These are phyloP conservation scores for Drosophila bipectinata DNA, from an alignment of 1,140 invertebrate genomes.

Conservation along the genomic window DNA sequence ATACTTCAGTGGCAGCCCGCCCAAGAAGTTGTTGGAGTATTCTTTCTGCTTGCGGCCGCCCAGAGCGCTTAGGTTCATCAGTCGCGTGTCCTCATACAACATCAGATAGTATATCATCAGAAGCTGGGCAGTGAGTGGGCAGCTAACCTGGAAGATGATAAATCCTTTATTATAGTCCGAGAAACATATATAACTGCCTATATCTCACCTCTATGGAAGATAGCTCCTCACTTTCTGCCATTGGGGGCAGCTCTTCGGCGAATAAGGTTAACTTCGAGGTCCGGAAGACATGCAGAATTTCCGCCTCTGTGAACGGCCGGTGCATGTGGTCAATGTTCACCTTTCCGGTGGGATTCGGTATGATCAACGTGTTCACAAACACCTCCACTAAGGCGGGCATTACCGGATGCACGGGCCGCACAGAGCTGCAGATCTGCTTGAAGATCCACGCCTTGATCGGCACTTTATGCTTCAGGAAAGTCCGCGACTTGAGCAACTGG, in stretches of 20 bases:
- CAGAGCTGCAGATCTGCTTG: constrained; percentile 94
- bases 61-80: constrained; percentile 90
- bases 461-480: constrained; percentile 98
- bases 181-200: background rate
- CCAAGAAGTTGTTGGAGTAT: constrained; percentile 94
- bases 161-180: background rate
- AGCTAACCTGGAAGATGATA: constrained; percentile 77
- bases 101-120: constrained; percentile 96
- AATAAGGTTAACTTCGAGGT: constrained; percentile 87
- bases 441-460: constrained; percentile 98
- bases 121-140: constrained; percentile 93
- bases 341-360: constrained; percentile 87
- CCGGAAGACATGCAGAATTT: constrained; percentile 94
- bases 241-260: constrained; percentile 85
- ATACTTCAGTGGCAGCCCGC: constrained; percentile 97
- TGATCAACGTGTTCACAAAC: constrained; percentile 96
- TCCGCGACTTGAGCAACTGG: constrained; percentile 96
- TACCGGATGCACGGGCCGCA: constrained; percentile 95
- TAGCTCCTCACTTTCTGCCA: constrained; percentile 64
- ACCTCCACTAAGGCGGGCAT: constrained; percentile 97
- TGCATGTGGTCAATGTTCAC: constrained; percentile 89
- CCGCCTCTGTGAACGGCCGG: constrained; percentile 95
- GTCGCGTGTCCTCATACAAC: constrained; percentile 95
- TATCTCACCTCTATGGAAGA: constrained; percentile 51
- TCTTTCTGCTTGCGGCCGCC: constrained; percentile 92